Conservation (phyloP, 2,113 vertebrate species). For the Glareola pratincola region DNA sequence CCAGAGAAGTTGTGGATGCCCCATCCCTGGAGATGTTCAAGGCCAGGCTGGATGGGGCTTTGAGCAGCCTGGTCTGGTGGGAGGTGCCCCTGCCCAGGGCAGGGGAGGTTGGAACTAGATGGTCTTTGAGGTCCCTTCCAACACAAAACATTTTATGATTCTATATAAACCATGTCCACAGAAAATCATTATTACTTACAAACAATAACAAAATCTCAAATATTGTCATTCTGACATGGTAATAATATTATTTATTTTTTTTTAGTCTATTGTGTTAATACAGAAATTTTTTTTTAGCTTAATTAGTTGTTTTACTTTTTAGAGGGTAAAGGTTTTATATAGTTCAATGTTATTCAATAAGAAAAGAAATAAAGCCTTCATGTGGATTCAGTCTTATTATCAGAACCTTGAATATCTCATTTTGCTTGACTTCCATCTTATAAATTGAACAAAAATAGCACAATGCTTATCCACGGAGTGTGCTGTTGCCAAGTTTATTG, state of each 20-base stretch:
- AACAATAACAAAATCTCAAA: background rate
- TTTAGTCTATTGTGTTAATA: background rate
- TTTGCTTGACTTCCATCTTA: background rate
- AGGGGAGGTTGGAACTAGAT: background rate
- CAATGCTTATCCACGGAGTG: background rate
- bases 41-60: background rate
- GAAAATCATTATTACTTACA: background rate
- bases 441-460: conserved; percentile 30
- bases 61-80: background rate
- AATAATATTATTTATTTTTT: background rate
- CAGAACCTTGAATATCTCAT: background rate
- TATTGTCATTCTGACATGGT: background rate
- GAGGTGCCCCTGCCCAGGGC: no score
- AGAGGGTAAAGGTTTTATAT: background rate
- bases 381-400: background rate
- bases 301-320: background rate
- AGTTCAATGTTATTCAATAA: background rate
- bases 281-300: background rate
- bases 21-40: background rate
- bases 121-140: background rate
- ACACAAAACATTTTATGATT: background rate
- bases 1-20: background rate
- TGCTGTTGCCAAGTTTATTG: background rate
- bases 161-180: background rate
- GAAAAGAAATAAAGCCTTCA: background rate